phyloP scores from a whole-genome alignment of 2,888 invertebrate species.

The Drepanosiphum platanoidis region DNA sequence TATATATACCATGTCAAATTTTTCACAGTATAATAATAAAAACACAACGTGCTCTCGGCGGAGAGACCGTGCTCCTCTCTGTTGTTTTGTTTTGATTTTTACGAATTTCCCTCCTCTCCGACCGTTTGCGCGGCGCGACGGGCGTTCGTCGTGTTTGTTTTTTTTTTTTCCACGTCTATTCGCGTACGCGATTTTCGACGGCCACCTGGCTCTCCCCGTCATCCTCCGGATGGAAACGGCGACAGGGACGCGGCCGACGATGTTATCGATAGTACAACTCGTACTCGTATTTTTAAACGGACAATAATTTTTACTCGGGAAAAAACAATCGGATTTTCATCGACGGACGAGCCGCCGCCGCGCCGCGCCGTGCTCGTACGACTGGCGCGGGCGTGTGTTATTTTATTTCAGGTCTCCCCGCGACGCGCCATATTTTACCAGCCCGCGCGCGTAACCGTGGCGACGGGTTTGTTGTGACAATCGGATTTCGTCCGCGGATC shows the following conservation, averaged over 20 bases:
- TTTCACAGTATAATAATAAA: too few species aligned
- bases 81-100: too few species aligned
- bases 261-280: too few species aligned
- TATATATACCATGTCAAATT: too few species aligned
- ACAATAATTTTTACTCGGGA: neutral
- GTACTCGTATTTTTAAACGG: too few species aligned
- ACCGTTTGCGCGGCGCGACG: neutral
- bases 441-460: neutral
- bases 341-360: neutral
- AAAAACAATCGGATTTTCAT: neutral
- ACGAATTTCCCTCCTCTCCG: too few species aligned
- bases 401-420: neutral
- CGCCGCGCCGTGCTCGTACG: neutral
- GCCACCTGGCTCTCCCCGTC: neutral
- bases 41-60: too few species aligned
- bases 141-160: neutral
- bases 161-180: neutral
- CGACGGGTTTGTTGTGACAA: constrained; percentile 51
- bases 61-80: too few species aligned
- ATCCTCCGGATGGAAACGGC: neutral
- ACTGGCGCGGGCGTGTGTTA: too few species aligned
- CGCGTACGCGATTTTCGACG: too few species aligned
- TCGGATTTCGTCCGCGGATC: neutral
- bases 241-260: neutral
- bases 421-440: neutral